These are phyloP conservation scores for Zele albiditarsus DNA, from an alignment of 2,888 invertebrate species.

Conservation along the genomic window DNA sequence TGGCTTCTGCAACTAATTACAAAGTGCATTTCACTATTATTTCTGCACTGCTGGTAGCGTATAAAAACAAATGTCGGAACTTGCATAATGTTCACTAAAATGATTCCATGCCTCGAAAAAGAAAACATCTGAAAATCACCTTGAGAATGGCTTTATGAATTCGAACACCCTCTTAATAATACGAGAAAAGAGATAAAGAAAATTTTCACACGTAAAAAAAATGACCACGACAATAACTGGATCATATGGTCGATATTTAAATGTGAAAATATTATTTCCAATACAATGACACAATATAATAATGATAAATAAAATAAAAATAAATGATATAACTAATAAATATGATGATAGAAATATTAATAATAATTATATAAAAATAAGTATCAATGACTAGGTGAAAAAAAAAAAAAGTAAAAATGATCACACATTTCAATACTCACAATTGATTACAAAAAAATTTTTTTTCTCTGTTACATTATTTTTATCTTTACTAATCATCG, in stretches of 20 bases:
- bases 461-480: neutral
- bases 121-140: no score
- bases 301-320: slow-evolving; percentile 2
- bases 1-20: no score
- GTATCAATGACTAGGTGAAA: neutral
- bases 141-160: no score
- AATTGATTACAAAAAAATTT: neutral
- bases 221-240: slow-evolving; percentile 70
- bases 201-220: slow-evolving; percentile 60
- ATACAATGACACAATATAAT: slow-evolving; percentile 40
- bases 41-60: no score
- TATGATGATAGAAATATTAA: neutral
- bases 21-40: no score
- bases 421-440: neutral
- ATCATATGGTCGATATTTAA: slow-evolving; percentile 52
- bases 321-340: neutral
- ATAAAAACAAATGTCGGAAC: no score
- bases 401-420: neutral
- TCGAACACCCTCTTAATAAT: no score
- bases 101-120: no score
- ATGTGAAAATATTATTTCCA: slow-evolving; percentile 45
- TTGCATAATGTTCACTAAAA: no score
- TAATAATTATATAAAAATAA: neutral
- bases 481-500: neutral
- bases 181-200: slow-evolving; percentile 28